Evolutionary conservation across 2,113 vertebrate species (phyloP), one percentile per base, ranked within the genome.

Genomic region (Monarcha castaneiventris): DNA sequence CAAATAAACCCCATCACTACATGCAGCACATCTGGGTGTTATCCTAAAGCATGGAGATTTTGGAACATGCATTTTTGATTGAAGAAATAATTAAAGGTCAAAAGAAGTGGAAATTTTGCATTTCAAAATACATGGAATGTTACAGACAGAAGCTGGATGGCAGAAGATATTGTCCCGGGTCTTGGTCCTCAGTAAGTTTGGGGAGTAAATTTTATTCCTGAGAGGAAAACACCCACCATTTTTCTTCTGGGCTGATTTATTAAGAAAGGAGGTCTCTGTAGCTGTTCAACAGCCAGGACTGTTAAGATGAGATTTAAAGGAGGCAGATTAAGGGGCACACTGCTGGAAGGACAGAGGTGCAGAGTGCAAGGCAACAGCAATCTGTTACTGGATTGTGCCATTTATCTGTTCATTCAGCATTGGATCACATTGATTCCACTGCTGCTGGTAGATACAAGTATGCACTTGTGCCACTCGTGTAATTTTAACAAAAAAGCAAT

Each of bases 351-450:
- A 76, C 88, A 96, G 87, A 87, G 83, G 86, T 41, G 55, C 64
- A 95, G 94, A 89, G 92, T 46, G 92, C 92, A 97, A 89, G 88
- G 69, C 72, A 82, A 41, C 64, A 92, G 84, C 90, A 68, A 92
- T 94, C 63, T 84, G 26, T 92, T 58, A 87, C 58, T 58, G 6
- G n/a, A 55, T 5, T 49, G 54, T 92, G 79, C 90, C 80, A 79
- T 84, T 78, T 35, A 33, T 89, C 90, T 75, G 48, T 23, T 90
- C 80, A 10, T 59, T 86, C 82, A 61, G 64, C 7, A 11, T 4
- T 41, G 29, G 58, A 56, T 52, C 73, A 10, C 48, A 33, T 58
- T 84, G 76, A 78, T 39, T 68, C 48, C 49, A 78, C 56, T 61
- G 73, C 94, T 72, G 16, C 67, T 74, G 55, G 19, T 0, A 80